These are phyloP conservation scores for Octodon degus DNA, from an alignment of 2,113 vertebrate species.

Conservation along the genomic window DNA sequence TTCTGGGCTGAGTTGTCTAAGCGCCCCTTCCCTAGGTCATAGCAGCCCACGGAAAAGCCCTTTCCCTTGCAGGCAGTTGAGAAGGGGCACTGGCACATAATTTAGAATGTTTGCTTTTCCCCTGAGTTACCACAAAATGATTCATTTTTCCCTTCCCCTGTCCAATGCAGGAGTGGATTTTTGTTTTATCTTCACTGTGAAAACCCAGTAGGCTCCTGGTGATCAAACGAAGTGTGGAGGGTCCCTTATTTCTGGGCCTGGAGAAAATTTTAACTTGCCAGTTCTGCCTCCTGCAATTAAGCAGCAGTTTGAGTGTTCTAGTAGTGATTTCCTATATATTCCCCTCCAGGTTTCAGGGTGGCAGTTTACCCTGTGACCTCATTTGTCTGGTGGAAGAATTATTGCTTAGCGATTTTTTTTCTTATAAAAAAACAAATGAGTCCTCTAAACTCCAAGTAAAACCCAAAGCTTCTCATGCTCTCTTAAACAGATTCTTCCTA, in stretches of 20 bases:
- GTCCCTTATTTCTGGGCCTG: neutral
- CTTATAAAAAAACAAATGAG: neutral
- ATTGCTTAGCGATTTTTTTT: neutral
- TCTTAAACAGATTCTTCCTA: constrained; percentile 6
- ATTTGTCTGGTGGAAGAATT: neutral
- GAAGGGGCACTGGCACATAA: neutral
- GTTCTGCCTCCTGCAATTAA: neutral
- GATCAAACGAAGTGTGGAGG: neutral
- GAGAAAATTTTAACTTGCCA: neutral
- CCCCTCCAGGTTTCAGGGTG: neutral
- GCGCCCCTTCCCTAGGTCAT: neutral
- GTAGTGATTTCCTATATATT: neutral
- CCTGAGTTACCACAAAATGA: neutral
- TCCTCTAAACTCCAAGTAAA: neutral
- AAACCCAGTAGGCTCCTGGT: neutral
- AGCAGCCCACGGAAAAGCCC: neutral
- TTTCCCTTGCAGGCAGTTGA: neutral
- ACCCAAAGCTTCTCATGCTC: neutral
- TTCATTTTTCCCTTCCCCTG: neutral
- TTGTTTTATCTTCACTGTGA: neutral
- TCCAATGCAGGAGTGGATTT: neutral
- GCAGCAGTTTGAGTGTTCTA: neutral
- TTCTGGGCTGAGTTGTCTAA: neutral
- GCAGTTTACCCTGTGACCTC: neutral
- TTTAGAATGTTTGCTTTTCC: neutral